Percentiles rank a stretch among this genome's conserved stretches.
Evolutionary conservation across 2,888 invertebrate species (phyloP).

Genomic region (Charanyca ferruginea): DNA sequence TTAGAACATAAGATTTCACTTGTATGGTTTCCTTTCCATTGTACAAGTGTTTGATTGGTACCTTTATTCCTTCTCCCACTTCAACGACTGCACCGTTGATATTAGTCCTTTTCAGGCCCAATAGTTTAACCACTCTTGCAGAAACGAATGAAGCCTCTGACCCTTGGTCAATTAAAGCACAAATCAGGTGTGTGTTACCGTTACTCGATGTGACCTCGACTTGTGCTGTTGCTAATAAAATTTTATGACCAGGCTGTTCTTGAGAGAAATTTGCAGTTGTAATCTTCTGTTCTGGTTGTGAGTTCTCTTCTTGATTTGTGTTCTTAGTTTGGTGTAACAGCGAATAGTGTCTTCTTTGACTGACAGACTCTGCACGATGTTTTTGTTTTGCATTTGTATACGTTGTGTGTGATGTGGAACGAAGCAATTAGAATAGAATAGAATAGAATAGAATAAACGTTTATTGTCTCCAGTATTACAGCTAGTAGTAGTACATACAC

Average conservation of each 20-base stretch:
- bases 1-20: conserved; percentile 21
- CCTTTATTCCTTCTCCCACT: conserved; percentile 49
- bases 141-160: conserved; percentile 63
- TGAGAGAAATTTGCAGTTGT: conserved; percentile 33
- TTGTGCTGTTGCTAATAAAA: conserved; percentile 47
- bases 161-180: conserved; percentile 62
- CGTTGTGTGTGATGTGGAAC: no score
- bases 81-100: conserved; percentile 56
- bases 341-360: conserved; percentile 15
- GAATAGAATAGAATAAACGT: no score
- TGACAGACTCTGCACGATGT: conserved; percentile 5
- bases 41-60: conserved; percentile 40
- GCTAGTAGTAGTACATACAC: no score
- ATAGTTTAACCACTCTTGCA: conserved; percentile 50
- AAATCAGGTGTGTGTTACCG: conserved; percentile 48
- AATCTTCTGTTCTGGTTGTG: conserved; percentile 9
- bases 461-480: no score
- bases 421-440: no score
- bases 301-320: conserved; percentile 1
- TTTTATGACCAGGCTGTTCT: conserved; percentile 53
- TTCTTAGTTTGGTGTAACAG: conserved; percentile 19
- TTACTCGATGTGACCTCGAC: conserved; percentile 36
- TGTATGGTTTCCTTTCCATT: conserved; percentile 10
- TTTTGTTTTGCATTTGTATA: conserved; percentile 14
- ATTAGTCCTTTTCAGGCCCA: conserved; percentile 44